These are phyloP conservation scores for Mylabris phalerata DNA, from an alignment of 1,140 invertebrate species.

Conservation along the genomic window DNA sequence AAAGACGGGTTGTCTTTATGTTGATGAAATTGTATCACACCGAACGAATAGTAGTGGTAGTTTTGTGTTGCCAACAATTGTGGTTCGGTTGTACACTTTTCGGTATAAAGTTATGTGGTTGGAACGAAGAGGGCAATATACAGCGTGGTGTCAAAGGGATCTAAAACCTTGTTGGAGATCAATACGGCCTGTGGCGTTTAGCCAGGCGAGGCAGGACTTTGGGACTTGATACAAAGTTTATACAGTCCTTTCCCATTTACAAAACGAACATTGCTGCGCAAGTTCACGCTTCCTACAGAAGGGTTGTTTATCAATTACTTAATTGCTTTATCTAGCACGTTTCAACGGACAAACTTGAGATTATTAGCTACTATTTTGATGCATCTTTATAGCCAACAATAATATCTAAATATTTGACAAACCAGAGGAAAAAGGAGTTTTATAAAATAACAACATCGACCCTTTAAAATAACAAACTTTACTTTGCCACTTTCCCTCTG, in stretches of 20 bases:
- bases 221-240: conserved; percentile 35
- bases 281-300: conserved; percentile 7
- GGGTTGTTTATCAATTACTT: conserved; percentile 36
- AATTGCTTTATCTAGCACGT: conserved; percentile 35
- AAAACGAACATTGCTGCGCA: conserved; percentile 19
- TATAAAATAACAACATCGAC: too few species aligned
- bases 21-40: conserved; percentile 21
- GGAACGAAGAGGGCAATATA: conserved; percentile 21
- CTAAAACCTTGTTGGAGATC: conserved; percentile 31
- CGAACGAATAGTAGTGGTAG: conserved; percentile 3
- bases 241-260: conserved; percentile 27
- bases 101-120: conserved; percentile 11
- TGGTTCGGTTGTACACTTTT: conserved; percentile 13
- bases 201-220: conserved; percentile 31
- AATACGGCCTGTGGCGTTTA: conserved; percentile 34
- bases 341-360: conserved; percentile 30
- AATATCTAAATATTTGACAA: too few species aligned
- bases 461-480: too few species aligned
- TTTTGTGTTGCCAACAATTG: conserved; percentile 18
- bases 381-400: too few species aligned
- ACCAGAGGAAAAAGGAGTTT: too few species aligned
- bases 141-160: conserved; percentile 26
- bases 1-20: conserved; percentile 9
- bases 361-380: conserved; percentile 20
- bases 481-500: too few species aligned